phyloP scores from a whole-genome alignment of 2,888 invertebrate species.

The Eremobia ochroleuca region DNA sequence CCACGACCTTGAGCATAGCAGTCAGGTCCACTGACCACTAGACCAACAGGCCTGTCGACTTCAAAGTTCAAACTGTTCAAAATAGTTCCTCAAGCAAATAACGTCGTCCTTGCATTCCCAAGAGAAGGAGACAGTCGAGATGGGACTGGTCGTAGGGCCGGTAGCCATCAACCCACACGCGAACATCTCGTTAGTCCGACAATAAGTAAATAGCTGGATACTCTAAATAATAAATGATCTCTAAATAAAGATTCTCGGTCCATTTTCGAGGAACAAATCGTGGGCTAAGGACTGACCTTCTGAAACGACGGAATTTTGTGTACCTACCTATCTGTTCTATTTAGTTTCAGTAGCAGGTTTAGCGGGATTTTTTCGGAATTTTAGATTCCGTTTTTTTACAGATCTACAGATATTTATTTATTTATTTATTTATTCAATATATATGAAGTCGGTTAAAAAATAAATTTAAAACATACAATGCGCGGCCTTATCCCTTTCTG shows the following conservation, averaged over 20 bases:
- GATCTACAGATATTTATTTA: not conserved
- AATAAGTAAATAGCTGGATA: constrained; percentile 68
- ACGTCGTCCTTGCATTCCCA: constrained; percentile 42
- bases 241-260: constrained; percentile 40
- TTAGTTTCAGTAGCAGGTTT: not conserved
- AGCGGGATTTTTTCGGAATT: not conserved
- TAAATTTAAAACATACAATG: no score
- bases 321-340: constrained; percentile 6
- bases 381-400: not conserved
- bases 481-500: not conserved
- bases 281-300: constrained; percentile 2
- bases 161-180: constrained; percentile 74
- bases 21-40: no score
- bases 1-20: no score
- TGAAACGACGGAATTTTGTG: constrained; percentile 18
- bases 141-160: constrained; percentile 55
- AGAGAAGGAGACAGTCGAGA: constrained; percentile 64
- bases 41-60: no score
- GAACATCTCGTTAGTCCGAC: constrained; percentile 77
- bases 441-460: no score
- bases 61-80: constrained; percentile 2
- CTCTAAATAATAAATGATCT: constrained; percentile 72
- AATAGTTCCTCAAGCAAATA: constrained; percentile 2
- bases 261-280: constrained; percentile 53
- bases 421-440: no score